Conservation (phyloP, 2,888 invertebrate species). For the Brachylomia viminalis region DNA sequence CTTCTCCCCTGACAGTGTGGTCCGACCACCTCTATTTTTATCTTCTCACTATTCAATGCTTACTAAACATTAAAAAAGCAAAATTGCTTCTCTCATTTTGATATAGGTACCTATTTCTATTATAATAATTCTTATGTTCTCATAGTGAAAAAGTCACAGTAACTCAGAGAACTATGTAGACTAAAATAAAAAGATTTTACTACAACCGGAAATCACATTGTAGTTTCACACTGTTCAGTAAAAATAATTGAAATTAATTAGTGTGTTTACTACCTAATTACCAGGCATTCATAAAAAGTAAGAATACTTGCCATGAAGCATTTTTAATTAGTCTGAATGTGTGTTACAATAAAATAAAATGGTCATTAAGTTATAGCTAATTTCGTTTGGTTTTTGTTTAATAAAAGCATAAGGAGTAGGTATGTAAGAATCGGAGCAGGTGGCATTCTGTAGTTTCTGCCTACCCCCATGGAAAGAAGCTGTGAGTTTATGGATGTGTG, state of each 20-base stretch:
- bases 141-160: not conserved
- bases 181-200: not conserved
- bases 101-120: not conserved
- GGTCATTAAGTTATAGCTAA: not conserved
- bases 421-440: too few relatives aligned
- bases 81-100: not conserved
- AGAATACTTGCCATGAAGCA: constrained; percentile 24
- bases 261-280: constrained; percentile 24
- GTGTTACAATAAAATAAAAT: constrained; percentile 18
- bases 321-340: constrained; percentile 41
- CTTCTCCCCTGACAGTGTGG: not conserved
- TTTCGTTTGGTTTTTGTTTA: too few relatives aligned
- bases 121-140: too few relatives aligned
- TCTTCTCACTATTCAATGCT: not conserved
- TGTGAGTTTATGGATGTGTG: too few relatives aligned
- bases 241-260: constrained; percentile 33
- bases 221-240: not conserved
- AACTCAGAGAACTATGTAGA: not conserved
- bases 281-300: constrained; percentile 20
- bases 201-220: constrained; percentile 6
- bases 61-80: not conserved
- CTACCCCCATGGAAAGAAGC: too few relatives aligned
- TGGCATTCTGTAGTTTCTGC: too few relatives aligned
- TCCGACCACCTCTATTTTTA: not conserved
- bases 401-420: too few relatives aligned